Base-by-base conservation (phyloP, 2,113 vertebrate genomes). In the Porphyrio hochstetteri region DNA sequence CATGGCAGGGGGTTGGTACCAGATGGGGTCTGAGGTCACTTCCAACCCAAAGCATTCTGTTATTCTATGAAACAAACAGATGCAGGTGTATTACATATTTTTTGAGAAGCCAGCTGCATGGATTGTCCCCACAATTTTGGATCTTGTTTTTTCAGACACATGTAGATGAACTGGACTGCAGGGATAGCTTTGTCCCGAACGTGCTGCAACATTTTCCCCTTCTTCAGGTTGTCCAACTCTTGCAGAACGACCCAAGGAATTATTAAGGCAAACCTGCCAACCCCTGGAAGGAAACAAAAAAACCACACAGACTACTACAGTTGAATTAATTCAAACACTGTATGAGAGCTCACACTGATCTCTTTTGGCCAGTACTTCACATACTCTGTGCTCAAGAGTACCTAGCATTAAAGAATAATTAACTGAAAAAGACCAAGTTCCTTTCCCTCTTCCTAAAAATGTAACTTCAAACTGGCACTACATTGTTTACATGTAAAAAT, bases 221-320 rank as follows among this genome's bases (percentile, higher is more conserved):
- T 98, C 97, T 99, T 99, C 77, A 99, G 97, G 38, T 98, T 98
- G 86, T 99, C 99, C 96, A 99, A 71, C 95, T 99, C 99, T 97
- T 99, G 99, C 4, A 99, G 97, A 52, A 99, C 99, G 2, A 99
- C 98, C 99, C 99, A 99, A 46, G 99, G 99, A 93, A 99, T 98
- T 88, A 99, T 97, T 93, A 99, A 93, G 4, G 98, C 88, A 82
- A 99, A 98, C 57, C 96, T 98, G 42, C 98, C 98, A 48, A 99
- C 76, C 1, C 96, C 99, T 99, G 55, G 69, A 95, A 96, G 56
- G 18, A 5, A 69, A 69, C 78, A 60, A 48, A 7, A 72, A 83
- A 7, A 55, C 10, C 2, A 63, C 2, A 3, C 33, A 40, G 57
- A 72, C 18, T 78, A 35, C 33, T 61, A 36, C 9, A 63, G 11